These are phyloP conservation scores for Zhuqinia jingwanae DNA, from an alignment of 2,888 invertebrate species.

Conservation along the genomic window DNA sequence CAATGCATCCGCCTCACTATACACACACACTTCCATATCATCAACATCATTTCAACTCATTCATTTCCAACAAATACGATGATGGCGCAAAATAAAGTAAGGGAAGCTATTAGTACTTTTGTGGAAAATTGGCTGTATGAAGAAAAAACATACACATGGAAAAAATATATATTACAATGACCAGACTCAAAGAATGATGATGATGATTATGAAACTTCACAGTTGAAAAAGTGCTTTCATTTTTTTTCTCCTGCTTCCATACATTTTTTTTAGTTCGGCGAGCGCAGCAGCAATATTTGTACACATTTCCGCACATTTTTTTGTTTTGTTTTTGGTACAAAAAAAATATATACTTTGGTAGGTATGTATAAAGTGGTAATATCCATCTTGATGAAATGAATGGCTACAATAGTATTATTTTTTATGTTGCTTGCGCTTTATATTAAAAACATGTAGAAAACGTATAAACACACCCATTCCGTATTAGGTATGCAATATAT, in stretches of 20 bases:
- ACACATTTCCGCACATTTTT: no score
- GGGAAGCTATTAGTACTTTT: conserved; percentile 28
- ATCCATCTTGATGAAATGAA: conserved; percentile 35
- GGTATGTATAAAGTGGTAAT: conserved; percentile 39
- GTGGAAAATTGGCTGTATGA: conserved; percentile 21
- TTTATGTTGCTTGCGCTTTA: not conserved
- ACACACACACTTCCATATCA: not conserved
- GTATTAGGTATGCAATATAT: not conserved
- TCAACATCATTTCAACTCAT: conserved; percentile 12
- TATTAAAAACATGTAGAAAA: not conserved
- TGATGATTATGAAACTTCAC: not conserved
- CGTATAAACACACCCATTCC: not conserved
- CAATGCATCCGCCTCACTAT: no score
- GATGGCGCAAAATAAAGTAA: not conserved
- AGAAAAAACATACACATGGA: not conserved
- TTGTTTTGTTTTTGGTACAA: no score
- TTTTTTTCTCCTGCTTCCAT: not conserved
- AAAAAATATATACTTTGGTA: no score
- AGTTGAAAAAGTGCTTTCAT: conserved; percentile 1
- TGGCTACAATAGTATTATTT: not conserved
- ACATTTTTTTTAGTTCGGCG: no score
- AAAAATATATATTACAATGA: not conserved
- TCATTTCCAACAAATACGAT: conserved; percentile 15
- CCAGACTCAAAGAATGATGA: not conserved
- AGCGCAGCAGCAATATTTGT: no score